Evolutionary conservation across 2,113 vertebrate species (phyloP), one percentile per base, ranked within the genome.

Genomic region (Mixornis gularis): DNA sequence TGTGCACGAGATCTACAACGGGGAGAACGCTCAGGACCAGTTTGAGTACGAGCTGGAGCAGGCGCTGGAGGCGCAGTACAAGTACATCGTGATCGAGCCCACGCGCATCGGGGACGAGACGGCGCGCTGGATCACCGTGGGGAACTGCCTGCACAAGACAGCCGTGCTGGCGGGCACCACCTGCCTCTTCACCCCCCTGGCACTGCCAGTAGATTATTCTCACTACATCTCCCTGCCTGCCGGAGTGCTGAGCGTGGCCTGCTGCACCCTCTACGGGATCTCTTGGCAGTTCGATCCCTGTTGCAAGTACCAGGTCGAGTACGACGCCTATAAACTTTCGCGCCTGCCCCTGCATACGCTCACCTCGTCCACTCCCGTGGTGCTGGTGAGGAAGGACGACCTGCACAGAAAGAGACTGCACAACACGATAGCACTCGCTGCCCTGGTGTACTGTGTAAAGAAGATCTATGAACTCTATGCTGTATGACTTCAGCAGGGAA

Each of bases 351-450:
- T 99, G 98, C 99, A 99, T 97, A 99, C 99, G 32, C 99, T 99
- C 98, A 99, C 99, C 95, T 99, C 99, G 73, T 99, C 99, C 95
- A 98, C 99, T 14, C 99, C 99, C 0, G 99, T 99, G 97, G 99
- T 99, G 87, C 98, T 99, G 98, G 99, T 99, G 97, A 98, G 99
- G 96, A 99, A 99, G 98, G 99, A 99, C 94, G 99, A 99, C 97
- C 91, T 99, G 97, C 98, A 99, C 98, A 99, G 99, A 98, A 99
- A 99, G 98, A 99, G 99, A 99, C 99, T 99, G 97, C 99, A 99
- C 95, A 99, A 99, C 96, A 99, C 99, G 87, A 98, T 99, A 98
- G 99, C 99, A 69, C 98, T 99, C 70, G 99, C 99, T 49, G 99
- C 99, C 95, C 98, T 99, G 98, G 99, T 97, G 95, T 99, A 99